A percentile compares a stretch with the other conserved stretches of the same genome.
phyloP scores from a whole-genome alignment of 2,888 invertebrate species.

The Eumacrocentrus americanus region DNA sequence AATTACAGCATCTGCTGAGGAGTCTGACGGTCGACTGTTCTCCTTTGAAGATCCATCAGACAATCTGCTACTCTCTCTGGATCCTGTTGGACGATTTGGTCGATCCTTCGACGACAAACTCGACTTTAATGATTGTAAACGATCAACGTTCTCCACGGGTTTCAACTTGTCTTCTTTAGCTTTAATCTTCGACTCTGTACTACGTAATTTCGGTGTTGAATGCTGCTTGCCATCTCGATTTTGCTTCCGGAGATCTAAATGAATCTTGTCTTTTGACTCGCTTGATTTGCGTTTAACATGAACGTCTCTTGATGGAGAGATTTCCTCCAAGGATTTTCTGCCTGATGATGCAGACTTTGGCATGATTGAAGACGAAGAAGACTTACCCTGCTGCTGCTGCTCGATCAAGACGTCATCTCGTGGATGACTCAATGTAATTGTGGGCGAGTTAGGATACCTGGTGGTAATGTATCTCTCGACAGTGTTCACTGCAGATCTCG shows the following conservation, averaged over 20 bases:
- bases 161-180: constrained; percentile 24
- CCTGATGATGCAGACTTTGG: constrained; percentile 14
- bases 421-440: background rate
- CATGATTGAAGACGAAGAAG: background rate
- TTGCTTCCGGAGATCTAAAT: constrained; percentile 1
- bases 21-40: constrained; percentile 48
- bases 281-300: background rate
- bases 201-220: constrained; percentile 8
- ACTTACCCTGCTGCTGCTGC: constrained; percentile 14
- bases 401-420: constrained; percentile 17
- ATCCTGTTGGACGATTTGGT: constrained; percentile 19
- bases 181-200: constrained; percentile 3
- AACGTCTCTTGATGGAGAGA: background rate
- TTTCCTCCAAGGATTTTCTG: constrained; percentile 14
- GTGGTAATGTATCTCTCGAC: constrained; percentile 48
- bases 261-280: background rate
- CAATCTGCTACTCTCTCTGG: constrained; percentile 28
- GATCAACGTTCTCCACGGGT: constrained; percentile 24
- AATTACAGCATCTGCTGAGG: constrained; percentile 37
- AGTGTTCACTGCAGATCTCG: constrained; percentile 24
- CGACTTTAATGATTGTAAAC: constrained; percentile 6
- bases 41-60: constrained; percentile 52
- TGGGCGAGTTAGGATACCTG: constrained; percentile 34
- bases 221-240: constrained; percentile 10
- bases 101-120: constrained; percentile 21